Percentiles rank a stretch among this genome's conserved stretches.
These are phyloP conservation scores for Paramisgurnus dabryanus DNA, from an alignment of 2,113 vertebrate species.

Conservation along the genomic window DNA sequence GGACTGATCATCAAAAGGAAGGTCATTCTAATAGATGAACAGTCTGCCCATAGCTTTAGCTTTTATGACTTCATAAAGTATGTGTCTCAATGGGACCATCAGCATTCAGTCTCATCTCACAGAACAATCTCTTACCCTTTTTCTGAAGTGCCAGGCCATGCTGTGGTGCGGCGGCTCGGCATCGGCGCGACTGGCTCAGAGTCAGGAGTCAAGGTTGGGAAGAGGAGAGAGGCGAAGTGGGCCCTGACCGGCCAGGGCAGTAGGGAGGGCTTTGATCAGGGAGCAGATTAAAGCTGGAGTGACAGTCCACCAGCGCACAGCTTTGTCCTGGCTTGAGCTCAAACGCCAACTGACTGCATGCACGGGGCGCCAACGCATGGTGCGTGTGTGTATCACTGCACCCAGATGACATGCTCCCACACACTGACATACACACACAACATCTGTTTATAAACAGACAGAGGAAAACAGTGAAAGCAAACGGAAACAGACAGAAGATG, in stretches of 20 bases:
- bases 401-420: conserved; percentile 29
- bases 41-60: conserved; percentile 58
- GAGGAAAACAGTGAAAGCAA: conserved; percentile 11
- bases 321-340: conserved; percentile 56
- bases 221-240: conserved; percentile 1
- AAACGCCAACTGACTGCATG: conserved; percentile 40
- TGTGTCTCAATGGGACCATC: conserved; percentile 64
- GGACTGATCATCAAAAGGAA: conserved; percentile 67
- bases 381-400: conserved; percentile 42
- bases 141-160: neutral
- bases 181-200: conserved; percentile 43
- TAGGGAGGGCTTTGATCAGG: conserved; percentile 57
- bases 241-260: conserved; percentile 1
- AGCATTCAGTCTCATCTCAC: conserved; percentile 37
- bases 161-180: neutral
- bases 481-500: neutral
- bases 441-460: conserved; percentile 28
- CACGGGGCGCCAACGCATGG: conserved; percentile 32
- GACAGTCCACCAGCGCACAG: conserved; percentile 59
- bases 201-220: conserved; percentile 51
- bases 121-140: conserved; percentile 28
- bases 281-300: conserved; percentile 55
- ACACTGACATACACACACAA: conserved; percentile 37
- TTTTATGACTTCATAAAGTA: conserved; percentile 75
- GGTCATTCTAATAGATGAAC: conserved; percentile 64